Base-by-base conservation (phyloP, 1,140 invertebrate genomes). In the Drosophila micromelanica region DNA sequence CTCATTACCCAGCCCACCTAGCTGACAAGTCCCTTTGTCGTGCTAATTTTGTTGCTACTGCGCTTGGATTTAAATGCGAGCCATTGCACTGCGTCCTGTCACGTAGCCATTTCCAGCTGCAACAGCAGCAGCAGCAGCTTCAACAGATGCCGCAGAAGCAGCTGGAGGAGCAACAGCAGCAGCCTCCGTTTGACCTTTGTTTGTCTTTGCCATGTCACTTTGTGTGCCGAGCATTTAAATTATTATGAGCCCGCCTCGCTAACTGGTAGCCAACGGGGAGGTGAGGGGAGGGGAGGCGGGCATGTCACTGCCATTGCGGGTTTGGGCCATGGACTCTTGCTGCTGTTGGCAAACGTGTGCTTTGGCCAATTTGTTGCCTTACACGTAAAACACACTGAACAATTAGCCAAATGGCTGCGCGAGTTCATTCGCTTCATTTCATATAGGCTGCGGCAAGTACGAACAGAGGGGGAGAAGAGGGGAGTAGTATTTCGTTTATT, bases 221-320 rank as follows among this genome's bases (percentile, higher is more conserved):
- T 89, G 86, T 89, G 85, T 90, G 86, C 80, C 80, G 77, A 90
- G 86, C 80, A 90, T 90, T 90, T 90, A 90, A 90, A 90, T 90
- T 90, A 90, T 90, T 90, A 90, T 90, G 85, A 90, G 68, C 74
- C 71, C 70, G 62, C 54, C 61, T 63, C 55, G 55, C 55, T 73
- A 64, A 63, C 48, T 59, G 65, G 13, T 48, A 46, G 17, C 9
- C n/a, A 69, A 11, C 27, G 27, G 8, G 17, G 11, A 35, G 17
- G 5, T n/a, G 12, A 12, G n/a, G 17, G 27, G 23, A 9, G 30
- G 17, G 11, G 37, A 5, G 2, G 5, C 27, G 0, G 12, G 32
- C 52, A 23, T 46, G 76, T 32, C 49, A 78, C 60, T 62, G 78
- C 60, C 59, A 69, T 35, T 69, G 7, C 40, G 13, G 64, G 17